Evolutionary conservation across 2,888 invertebrate species (phyloP).

Genomic region (Caenorhabditis macrosperma): DNA sequence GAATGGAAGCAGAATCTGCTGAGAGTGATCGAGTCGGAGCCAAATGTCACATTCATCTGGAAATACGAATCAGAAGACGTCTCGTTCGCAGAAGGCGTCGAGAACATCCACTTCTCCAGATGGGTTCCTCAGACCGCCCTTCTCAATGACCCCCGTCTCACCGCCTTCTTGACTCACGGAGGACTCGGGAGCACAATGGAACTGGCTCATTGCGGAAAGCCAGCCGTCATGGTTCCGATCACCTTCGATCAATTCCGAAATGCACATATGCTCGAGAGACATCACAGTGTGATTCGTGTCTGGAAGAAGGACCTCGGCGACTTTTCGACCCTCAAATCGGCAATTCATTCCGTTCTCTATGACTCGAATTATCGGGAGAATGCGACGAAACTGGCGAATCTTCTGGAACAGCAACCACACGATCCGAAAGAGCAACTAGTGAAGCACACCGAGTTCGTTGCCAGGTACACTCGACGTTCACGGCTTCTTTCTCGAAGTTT

Average conservation of each 20-base stretch:
- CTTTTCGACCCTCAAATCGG: constrained; percentile 7
- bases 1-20: constrained; percentile 11
- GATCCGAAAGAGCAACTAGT: constrained; percentile 39
- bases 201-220: constrained; percentile 49
- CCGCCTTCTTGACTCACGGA: constrained; percentile 54
- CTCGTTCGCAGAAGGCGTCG: constrained; percentile 17
- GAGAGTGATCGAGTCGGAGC: constrained; percentile 31
- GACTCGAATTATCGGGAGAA: constrained; percentile 17
- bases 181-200: constrained; percentile 58
- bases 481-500: neutral
- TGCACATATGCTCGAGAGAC: constrained; percentile 56
- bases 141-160: constrained; percentile 45
- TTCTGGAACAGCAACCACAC: constrained; percentile 46
- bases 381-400: constrained; percentile 20
- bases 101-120: constrained; percentile 43
- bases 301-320: neutral
- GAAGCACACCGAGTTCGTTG: constrained; percentile 48
- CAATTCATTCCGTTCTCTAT: constrained; percentile 30
- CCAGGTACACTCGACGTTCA: neutral
- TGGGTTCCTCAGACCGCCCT: constrained; percentile 58
- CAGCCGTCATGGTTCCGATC: constrained; percentile 56
- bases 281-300: constrained; percentile 24
- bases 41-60: constrained; percentile 59
- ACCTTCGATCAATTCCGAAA: constrained; percentile 61
- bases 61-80: constrained; percentile 49